phyloP scores from a whole-genome alignment of 2,113 vertebrate genomes.

The Pollachius pollachius region DNA sequence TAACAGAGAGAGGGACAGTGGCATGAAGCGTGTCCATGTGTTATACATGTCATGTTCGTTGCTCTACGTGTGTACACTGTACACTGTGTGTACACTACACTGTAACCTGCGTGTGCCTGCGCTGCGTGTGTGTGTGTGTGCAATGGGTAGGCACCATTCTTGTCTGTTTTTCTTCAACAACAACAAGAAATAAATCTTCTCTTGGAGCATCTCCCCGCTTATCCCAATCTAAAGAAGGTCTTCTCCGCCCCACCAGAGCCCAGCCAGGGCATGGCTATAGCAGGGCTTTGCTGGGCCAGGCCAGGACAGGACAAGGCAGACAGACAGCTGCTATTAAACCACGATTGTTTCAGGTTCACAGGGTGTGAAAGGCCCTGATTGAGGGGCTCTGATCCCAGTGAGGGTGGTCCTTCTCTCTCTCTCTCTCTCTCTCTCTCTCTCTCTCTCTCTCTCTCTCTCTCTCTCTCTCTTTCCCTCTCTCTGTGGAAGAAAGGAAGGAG shows the following conservation, averaged over 20 bases:
- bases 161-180: not conserved
- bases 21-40: too few species aligned
- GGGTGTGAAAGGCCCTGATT: conserved; percentile 85
- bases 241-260: conserved; percentile 29
- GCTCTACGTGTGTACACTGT: not conserved
- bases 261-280: too few species aligned
- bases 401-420: conserved; percentile 74
- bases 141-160: conserved; percentile 12
- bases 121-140: not conserved
- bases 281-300: conserved; percentile 18
- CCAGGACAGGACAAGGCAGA: conserved; percentile 32
- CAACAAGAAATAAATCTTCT: conserved; percentile 18
- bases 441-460: conserved; percentile 16
- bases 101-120: not conserved
- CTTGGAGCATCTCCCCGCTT: conserved; percentile 51
- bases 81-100: too few species aligned
- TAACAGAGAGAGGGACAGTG: too few species aligned
- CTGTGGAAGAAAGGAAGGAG: conserved; percentile 43
- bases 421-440: conserved; percentile 28
- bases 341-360: conserved; percentile 89
- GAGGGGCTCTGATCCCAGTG: conserved; percentile 80
- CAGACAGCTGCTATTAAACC: conserved; percentile 86
- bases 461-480: conserved; percentile 14
- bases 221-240: conserved; percentile 25
- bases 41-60: too few species aligned